Conservation (phyloP, 2,113 vertebrate genomes). For the Malurus alboscapulatus region DNA sequence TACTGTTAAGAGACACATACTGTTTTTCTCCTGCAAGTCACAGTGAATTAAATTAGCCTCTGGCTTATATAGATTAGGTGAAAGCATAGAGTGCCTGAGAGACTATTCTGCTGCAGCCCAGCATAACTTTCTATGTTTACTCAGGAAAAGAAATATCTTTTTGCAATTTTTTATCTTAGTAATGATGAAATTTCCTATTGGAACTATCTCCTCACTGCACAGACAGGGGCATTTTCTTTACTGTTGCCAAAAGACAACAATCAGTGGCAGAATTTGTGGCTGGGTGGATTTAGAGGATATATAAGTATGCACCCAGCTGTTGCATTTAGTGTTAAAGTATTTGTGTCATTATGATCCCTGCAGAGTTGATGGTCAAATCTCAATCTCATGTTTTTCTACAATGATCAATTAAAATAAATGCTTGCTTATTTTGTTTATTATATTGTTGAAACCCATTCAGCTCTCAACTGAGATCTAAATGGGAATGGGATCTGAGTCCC, state of each 20-base stretch:
- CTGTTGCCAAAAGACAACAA: neutral
- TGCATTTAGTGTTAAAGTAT: neutral
- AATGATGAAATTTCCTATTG: neutral
- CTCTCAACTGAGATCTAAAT: neutral
- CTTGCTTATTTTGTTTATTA: neutral
- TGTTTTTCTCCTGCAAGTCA: neutral
- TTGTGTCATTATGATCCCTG: neutral
- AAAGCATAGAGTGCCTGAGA: neutral
- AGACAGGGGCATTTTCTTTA: neutral
- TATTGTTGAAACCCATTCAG: neutral
- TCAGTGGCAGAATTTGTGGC: neutral
- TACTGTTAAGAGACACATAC: neutral
- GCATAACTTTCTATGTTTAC: neutral
- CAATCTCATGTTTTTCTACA: neutral
- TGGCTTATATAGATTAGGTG: neutral
- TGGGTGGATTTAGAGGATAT: neutral
- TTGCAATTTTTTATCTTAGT: neutral
- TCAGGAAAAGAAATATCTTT: neutral
- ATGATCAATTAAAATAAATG: neutral
- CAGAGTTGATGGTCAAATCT: neutral
- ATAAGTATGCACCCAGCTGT: neutral
- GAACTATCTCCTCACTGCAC: neutral
- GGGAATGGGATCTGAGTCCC: neutral
- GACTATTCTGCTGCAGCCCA: neutral
- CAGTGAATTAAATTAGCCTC: neutral